Evolutionary conservation across 1,140 invertebrate species (phyloP).

Genomic region (Apis cerana): DNA sequence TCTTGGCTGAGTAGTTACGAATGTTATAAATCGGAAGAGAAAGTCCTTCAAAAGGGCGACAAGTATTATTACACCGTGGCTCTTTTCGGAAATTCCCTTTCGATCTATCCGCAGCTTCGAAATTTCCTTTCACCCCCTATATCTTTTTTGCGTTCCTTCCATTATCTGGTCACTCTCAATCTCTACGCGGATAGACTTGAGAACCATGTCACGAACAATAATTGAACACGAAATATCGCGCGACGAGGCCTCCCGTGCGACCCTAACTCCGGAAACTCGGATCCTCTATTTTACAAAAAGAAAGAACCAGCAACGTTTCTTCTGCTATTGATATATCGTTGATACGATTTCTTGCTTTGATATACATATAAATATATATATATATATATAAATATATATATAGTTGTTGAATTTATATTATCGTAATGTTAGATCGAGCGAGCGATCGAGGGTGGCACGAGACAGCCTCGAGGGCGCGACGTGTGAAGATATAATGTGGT

Average conservation of each 20-base stretch:
- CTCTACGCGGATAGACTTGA: conserved; percentile 28
- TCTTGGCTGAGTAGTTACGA: conserved; percentile 31
- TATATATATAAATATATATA: conserved; percentile 40
- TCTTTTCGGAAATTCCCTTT: conserved; percentile 5
- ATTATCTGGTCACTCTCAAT: conserved; percentile 42
- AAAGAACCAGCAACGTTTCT: conserved; percentile 32
- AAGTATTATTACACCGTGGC: too few species aligned
- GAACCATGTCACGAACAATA: conserved; percentile 40
- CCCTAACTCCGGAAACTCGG: not conserved
- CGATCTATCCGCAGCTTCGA: conserved; percentile 25
- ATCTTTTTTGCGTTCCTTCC: conserved; percentile 33
- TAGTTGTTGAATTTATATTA: conserved; percentile 47
- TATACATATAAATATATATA: conserved; percentile 54
- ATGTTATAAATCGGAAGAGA: not conserved
- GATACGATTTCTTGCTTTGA: conserved; percentile 47
- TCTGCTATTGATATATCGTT: conserved; percentile 30
- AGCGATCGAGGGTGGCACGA: conserved; percentile 33
- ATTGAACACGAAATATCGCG: conserved; percentile 8
- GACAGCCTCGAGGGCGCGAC: conserved; percentile 43
- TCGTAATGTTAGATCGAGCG: conserved; percentile 11
- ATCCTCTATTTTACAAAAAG: not conserved
- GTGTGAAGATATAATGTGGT: conserved; percentile 24
- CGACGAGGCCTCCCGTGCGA: conserved; percentile 37
- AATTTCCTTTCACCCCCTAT: conserved; percentile 20
- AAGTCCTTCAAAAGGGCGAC: not conserved